Evolutionary conservation across 2,797 vertebrate genomes (phyloP).

Genomic region (Chaetophractus vellerosus): DNA sequence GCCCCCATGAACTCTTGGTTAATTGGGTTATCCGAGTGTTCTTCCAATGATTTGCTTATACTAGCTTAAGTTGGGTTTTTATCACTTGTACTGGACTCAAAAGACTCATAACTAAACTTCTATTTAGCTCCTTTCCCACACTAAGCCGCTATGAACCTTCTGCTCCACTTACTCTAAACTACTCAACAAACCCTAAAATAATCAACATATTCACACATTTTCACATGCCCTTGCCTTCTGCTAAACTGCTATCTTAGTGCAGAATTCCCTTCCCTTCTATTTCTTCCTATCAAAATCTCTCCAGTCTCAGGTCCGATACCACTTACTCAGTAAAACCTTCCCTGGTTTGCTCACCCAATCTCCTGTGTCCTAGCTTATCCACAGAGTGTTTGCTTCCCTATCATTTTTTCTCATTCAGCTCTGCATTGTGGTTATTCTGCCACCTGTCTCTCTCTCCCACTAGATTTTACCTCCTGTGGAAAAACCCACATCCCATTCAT

Average conservation of each 20-base stretch:
- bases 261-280: constrained; percentile 13
- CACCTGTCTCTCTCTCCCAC: neutral
- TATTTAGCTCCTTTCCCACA: constrained; percentile 1
- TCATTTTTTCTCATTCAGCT: neutral
- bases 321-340: neutral
- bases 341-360: neutral
- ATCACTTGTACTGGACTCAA: neutral
- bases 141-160: neutral
- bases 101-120: neutral
- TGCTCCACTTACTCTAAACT: constrained; percentile 11
- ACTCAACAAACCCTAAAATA: neutral
- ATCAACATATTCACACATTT: neutral
- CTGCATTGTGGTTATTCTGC: neutral
- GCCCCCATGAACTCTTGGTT: neutral
- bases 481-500: neutral
- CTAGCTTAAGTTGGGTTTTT: constrained; percentile 49
- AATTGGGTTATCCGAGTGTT: no score
- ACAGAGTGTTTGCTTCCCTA: neutral
- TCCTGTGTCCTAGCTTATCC: neutral
- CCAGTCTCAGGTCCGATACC: neutral
- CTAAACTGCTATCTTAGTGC: constrained; percentile 1
- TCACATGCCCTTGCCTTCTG: constrained; percentile 8
- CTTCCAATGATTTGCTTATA: neutral
- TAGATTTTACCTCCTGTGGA: neutral
- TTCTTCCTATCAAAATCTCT: constrained; percentile 32